Evolutionary conservation across 2,888 invertebrate genomes (phyloP).

Genomic region (Parapristionchus giblindavisi): DNA sequence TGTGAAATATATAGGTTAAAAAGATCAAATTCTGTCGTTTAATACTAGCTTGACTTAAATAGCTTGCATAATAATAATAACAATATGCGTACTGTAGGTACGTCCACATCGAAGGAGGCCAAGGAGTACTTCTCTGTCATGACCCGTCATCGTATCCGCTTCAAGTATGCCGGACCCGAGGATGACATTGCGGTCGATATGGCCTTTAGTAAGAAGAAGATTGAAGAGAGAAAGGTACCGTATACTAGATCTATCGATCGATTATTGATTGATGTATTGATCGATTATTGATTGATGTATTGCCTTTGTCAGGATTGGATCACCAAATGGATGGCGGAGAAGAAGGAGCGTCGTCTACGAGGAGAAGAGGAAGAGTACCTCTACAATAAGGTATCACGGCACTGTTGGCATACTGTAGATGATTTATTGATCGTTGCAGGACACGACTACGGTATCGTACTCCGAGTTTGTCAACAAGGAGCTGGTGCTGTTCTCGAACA

Average conservation of each 20-base stretch:
- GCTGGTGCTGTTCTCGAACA: conserved; percentile 66
- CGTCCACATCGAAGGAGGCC: conserved; percentile 96
- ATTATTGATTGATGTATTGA: no score
- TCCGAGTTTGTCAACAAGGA: conserved; percentile 67
- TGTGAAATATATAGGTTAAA: no score
- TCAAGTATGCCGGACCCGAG: conserved; percentile 76
- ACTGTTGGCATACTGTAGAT: background rate
- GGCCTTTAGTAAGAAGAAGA: conserved; percentile 92
- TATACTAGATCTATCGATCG: no score
- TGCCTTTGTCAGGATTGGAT: conserved; percentile 81
- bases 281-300: no score
- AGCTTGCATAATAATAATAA: no score
- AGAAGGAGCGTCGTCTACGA: conserved; percentile 55
- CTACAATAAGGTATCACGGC: conserved; percentile 54
- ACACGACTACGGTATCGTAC: conserved; percentile 61
- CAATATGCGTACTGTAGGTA: conserved; percentile 97
- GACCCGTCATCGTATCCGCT: conserved; percentile 77
- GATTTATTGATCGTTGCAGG: conserved; percentile 39
- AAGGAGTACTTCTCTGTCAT: conserved; percentile 98
- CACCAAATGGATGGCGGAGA: conserved; percentile 88
- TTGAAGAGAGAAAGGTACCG: conserved; percentile 88
- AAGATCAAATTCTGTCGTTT: no score
- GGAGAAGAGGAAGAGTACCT: conserved; percentile 64
- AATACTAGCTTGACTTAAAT: no score
- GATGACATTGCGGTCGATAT: conserved; percentile 93